A percentile compares a stretch with the other conserved stretches of the same genome.
Conservation (phyloP, 2,113 vertebrate species). For the Siniperca knerii region DNA sequence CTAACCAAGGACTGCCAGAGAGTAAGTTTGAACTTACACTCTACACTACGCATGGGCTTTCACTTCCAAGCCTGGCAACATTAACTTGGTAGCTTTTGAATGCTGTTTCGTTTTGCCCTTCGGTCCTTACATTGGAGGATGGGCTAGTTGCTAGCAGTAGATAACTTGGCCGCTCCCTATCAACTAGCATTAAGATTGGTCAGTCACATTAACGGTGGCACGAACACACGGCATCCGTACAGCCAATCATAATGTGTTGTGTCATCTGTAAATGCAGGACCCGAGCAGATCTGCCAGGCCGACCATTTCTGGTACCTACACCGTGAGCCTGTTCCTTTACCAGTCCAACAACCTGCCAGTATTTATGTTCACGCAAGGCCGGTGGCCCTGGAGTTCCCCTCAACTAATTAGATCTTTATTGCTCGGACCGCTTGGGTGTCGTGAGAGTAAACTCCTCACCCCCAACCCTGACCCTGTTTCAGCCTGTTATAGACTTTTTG, state of each 20-base stretch:
- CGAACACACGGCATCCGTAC: too few relatives aligned
- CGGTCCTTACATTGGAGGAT: too few relatives aligned
- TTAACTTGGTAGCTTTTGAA: neutral
- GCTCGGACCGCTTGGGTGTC: neutral
- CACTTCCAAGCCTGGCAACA: rapidly evolving
- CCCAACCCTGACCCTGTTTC: slow-evolving; percentile 41
- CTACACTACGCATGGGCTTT: too few relatives aligned
- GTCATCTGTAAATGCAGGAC: too few relatives aligned
- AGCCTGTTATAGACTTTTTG: slow-evolving; percentile 38
- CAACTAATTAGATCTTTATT: neutral
- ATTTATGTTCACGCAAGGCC: neutral
- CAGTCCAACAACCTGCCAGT: neutral
- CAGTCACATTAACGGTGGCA: too few relatives aligned
- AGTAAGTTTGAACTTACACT: too few relatives aligned
- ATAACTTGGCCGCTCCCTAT: neutral
- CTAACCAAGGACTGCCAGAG: neutral
- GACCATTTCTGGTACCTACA: too few relatives aligned
- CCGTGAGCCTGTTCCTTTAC: neutral
- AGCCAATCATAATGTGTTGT: too few relatives aligned
- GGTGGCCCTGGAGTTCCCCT: neutral
- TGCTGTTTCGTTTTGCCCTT: neutral
- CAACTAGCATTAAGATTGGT: neutral
- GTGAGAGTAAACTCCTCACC: slow-evolving; percentile 12
- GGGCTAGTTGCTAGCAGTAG: too few relatives aligned
- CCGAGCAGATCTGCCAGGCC: too few relatives aligned